phyloP scores from a whole-genome alignment of 1,140 invertebrate genomes.

The Pseudomyrmex pallidus region DNA sequence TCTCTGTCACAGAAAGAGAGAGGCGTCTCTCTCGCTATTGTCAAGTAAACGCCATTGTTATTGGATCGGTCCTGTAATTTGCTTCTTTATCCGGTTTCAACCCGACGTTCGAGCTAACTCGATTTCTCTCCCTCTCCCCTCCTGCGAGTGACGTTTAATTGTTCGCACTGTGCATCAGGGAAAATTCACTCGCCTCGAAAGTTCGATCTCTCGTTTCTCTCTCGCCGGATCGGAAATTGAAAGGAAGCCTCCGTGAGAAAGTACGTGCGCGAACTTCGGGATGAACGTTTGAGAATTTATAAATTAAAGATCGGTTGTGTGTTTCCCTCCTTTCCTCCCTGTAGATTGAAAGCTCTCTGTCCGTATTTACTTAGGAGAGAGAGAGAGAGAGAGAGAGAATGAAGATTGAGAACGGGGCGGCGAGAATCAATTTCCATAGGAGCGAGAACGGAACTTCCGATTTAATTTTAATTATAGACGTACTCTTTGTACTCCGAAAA shows the following conservation, averaged over 20 bases:
- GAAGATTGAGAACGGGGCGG: too few species aligned
- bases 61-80: slow-evolving; percentile 48
- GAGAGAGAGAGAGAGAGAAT: too few species aligned
- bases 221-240: slow-evolving; percentile 2
- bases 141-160: slow-evolving; percentile 47
- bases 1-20: neutral
- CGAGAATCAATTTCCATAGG: too few species aligned
- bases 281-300: neutral
- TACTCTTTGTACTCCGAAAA: too few species aligned
- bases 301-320: slow-evolving; percentile 4
- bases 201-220: neutral
- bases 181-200: slow-evolving; percentile 34
- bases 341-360: too few species aligned
- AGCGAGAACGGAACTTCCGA: too few species aligned
- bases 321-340: too few species aligned
- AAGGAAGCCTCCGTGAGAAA: neutral
- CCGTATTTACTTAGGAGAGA: too few species aligned
- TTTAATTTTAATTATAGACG: too few species aligned
- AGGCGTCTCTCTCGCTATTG: slow-evolving; percentile 3
- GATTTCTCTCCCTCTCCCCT: neutral
- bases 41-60: slow-evolving; percentile 46
- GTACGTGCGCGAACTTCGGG: neutral
- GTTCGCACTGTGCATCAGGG: slow-evolving; percentile 11
- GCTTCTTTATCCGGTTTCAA: slow-evolving; percentile 52
- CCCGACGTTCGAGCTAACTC: slow-evolving; percentile 12